phyloP scores from a whole-genome alignment of 2,888 invertebrate genomes.

The Oscheius sp. region DNA sequence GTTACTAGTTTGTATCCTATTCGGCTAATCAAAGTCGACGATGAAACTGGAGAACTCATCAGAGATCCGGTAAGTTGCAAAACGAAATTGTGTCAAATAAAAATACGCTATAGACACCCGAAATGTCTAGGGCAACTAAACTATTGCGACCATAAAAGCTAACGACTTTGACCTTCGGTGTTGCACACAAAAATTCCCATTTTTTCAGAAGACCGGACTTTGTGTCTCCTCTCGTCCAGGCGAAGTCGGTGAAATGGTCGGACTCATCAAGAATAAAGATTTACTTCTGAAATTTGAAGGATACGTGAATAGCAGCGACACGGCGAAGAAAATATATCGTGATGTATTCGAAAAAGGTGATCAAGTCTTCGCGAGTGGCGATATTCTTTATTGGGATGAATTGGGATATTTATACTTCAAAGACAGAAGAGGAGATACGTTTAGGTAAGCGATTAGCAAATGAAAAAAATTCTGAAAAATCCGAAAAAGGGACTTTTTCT shows the following conservation, averaged over 20 bases:
- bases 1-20: constrained; percentile 90
- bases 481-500: neutral
- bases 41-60: constrained; percentile 86
- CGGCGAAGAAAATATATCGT: constrained; percentile 86
- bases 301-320: constrained; percentile 85
- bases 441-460: constrained; percentile 69
- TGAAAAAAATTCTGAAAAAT: neutral
- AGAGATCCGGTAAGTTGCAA: constrained; percentile 75
- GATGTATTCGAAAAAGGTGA: constrained; percentile 91
- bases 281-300: constrained; percentile 83
- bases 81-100: too few species aligned
- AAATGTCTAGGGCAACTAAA: too few species aligned
- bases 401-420: constrained; percentile 90
- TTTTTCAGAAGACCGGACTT: constrained; percentile 77
- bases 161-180: too few species aligned
- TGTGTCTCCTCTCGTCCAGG: constrained; percentile 83
- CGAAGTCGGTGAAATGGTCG: constrained; percentile 94
- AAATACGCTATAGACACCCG: too few species aligned
- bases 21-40: constrained; percentile 88
- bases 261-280: constrained; percentile 88
- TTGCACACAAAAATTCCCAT: neutral
- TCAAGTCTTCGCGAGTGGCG: constrained; percentile 75
- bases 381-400: constrained; percentile 87
- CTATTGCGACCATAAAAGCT: too few species aligned
- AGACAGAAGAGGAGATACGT: constrained; percentile 95